Base-by-base conservation (phyloP, 2,797 vertebrate genomes). In the Poeciliopsis paucimaculata region DNA sequence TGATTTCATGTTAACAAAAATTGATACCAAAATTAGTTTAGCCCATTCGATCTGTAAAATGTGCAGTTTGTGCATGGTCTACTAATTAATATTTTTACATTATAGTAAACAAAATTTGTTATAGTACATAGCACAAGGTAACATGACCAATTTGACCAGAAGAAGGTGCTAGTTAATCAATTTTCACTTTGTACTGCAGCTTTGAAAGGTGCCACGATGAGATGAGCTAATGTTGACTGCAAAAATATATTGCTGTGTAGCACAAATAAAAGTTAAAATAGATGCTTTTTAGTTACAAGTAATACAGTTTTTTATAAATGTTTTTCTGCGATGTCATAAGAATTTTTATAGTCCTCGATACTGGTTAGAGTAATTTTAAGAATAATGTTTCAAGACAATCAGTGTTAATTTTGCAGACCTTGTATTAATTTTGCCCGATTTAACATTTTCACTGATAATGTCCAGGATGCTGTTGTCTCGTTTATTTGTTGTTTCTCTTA, bases 151-250 rank as follows among this genome's bases (percentile, higher is more conserved):
- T 76, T 11, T 71, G 3, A 77, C 84, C 91, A 91, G 80, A 78
- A 77, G 90, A 51, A 84, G 91, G 89, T 8, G 86, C 84, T 77
- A 41, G 39, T 26, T 15, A 2, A 41, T 70, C 23, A 43, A 3
- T n/a, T 45, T 45, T 45, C 8, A 12, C 12, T 43, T 39, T 43
- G 20, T 13, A 5, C 1, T 43, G 41, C 11, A 6, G 41, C 5
- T n/a, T 45, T 70, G 41, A 43, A 5, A 41, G 1, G 5, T 70
- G 11, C 23, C 4, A 3, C 15, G 11, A 12, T 43, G 66, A 70
- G 9, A 70, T 70, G 39, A 4, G 8, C n/a, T 26, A 43, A 70
- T 13, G 39, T 43, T 70, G 23, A n/a, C 66, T 31, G 11, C 12
- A 13, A 28, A 41, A 9, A 10, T 68, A 20, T 23, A 39, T 68